These are phyloP conservation scores for Synanthedon formicaeformis DNA, from an alignment of 2,888 invertebrate species.

Conservation along the genomic window DNA sequence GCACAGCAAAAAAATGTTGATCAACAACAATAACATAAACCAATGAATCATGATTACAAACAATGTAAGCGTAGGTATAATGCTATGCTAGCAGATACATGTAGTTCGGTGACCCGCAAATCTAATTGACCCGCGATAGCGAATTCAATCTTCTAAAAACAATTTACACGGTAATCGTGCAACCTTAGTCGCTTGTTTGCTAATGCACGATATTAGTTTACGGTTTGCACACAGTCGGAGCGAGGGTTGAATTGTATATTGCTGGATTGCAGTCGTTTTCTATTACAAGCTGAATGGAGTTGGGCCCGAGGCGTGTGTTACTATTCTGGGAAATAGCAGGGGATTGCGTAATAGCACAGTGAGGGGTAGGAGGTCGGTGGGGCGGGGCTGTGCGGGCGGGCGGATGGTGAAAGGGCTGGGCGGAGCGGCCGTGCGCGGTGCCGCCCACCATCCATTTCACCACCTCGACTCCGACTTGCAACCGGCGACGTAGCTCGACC, in stretches of 20 bases:
- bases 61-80: no score
- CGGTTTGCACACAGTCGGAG: conserved; percentile 15
- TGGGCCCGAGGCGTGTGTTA: conserved; percentile 44
- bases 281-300: conserved; percentile 43
- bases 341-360: conserved; percentile 52
- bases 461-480: conserved; percentile 11
- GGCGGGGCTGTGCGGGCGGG: conserved; percentile 51
- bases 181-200: conserved; percentile 32
- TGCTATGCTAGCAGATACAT: no score
- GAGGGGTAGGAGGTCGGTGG: conserved; percentile 37
- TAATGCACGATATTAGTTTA: conserved; percentile 33
- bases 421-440: conserved; percentile 60
- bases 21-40: no score
- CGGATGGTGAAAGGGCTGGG: conserved; percentile 63
- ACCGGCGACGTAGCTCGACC: conserved; percentile 36
- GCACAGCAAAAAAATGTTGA: no score
- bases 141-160: conserved; percentile 24
- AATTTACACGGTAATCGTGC: conserved; percentile 41
- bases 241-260: conserved; percentile 20
- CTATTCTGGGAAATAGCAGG: conserved; percentile 42
- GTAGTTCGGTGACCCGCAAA: conserved; percentile 4
- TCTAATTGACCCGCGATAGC: conserved; percentile 27
- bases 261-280: conserved; percentile 31
- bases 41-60: no score
- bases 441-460: conserved; percentile 39